These are phyloP conservation scores for Xylota segnis DNA, from an alignment of 2,888 invertebrate genomes.

Conservation along the genomic window DNA sequence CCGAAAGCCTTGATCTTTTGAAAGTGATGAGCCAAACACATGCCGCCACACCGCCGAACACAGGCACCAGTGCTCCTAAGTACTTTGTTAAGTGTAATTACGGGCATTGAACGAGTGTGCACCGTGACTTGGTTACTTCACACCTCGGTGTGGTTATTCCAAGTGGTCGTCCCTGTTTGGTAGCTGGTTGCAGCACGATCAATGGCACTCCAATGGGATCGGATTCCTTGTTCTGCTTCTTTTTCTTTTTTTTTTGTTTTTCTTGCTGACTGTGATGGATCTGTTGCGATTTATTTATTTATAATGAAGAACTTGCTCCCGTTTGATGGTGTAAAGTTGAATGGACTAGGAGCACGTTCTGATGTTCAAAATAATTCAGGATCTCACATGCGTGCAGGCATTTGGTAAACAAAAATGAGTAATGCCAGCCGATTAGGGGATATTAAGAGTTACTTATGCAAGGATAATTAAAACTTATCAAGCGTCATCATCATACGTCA, in stretches of 20 bases:
- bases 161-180: slow-evolving; percentile 36
- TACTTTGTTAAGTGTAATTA: slow-evolving; percentile 71
- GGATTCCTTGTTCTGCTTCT: slow-evolving; percentile 31
- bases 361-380: too few relatives aligned
- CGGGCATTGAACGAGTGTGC: slow-evolving; percentile 65
- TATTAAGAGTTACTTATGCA: slow-evolving; percentile 30
- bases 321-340: slow-evolving; percentile 30
- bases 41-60: slow-evolving; percentile 36
- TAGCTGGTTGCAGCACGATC: slow-evolving; percentile 47
- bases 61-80: slow-evolving; percentile 41
- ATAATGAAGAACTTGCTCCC: slow-evolving; percentile 57
- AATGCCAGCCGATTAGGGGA: slow-evolving; percentile 41
- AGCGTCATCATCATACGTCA: slow-evolving; percentile 28
- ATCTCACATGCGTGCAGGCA: too few relatives aligned
- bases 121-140: slow-evolving; percentile 73
- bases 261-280: slow-evolving; percentile 60
- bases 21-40: slow-evolving; percentile 60
- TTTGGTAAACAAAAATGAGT: neutral
- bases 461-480: slow-evolving; percentile 60
- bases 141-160: slow-evolving; percentile 48
- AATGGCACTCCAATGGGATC: slow-evolving; percentile 23
- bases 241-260: slow-evolving; percentile 7
- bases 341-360: neutral
- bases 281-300: slow-evolving; percentile 57
- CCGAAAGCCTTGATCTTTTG: slow-evolving; percentile 54